Conservation (phyloP, 2,797 vertebrate species). For the Oryzias dopingdopingensis region DNA sequence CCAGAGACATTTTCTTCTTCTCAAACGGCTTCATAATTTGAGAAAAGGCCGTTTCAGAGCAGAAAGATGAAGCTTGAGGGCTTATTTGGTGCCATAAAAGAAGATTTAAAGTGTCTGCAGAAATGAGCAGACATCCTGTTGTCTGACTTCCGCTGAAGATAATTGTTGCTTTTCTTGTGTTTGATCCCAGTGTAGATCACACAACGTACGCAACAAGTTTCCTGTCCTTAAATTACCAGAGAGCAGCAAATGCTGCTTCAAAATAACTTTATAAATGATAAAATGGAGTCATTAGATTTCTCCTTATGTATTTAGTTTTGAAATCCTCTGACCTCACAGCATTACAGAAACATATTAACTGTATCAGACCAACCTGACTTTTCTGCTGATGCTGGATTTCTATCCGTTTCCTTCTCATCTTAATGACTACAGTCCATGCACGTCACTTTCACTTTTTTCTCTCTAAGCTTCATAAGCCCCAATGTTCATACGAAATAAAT, state of each 20-base stretch:
- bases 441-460: conserved; percentile 9
- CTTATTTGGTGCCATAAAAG: not conserved
- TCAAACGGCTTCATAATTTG: too few species aligned
- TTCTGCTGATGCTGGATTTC: not conserved
- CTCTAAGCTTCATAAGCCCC: conserved; percentile 3
- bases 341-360: not conserved
- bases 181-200: too few species aligned
- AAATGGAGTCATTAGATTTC: not conserved
- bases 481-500: too few species aligned
- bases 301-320: not conserved
- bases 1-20: too few species aligned
- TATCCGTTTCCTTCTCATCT: conserved; percentile 1
- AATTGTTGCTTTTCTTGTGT: too few species aligned
- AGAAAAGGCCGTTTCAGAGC: too few species aligned
- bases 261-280: not conserved
- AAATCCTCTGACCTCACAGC: not conserved
- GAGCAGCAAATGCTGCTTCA: too few species aligned
- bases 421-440: conserved; percentile 4
- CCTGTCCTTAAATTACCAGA: too few species aligned
- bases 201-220: too few species aligned
- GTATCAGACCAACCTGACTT: not conserved
- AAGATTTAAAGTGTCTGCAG: not conserved
- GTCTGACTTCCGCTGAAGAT: too few species aligned
- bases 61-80: too few species aligned
- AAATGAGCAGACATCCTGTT: not conserved